Conservation (phyloP, 2,797 vertebrate species). For the Danio aesculapii region DNA sequence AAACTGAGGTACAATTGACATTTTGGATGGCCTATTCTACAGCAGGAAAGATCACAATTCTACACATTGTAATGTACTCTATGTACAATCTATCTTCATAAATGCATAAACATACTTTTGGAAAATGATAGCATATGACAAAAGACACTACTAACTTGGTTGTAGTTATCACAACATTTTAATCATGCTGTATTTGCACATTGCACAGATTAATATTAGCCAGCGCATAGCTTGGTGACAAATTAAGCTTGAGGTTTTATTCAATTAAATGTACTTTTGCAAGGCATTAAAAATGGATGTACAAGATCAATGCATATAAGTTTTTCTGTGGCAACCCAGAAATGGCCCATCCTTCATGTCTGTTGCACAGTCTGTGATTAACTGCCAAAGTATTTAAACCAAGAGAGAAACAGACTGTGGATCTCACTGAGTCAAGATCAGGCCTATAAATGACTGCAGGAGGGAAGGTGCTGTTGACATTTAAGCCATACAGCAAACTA, state of each 20-base stretch:
- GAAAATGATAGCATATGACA: not conserved
- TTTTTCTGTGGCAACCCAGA: not conserved
- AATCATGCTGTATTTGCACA: not conserved
- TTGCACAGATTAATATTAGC: not conserved
- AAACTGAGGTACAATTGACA: too few species aligned
- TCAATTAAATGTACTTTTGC: not conserved
- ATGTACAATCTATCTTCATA: not conserved
- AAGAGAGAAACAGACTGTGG: slow-evolving; percentile 40
- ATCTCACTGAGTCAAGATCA: not conserved
- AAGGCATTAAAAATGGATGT: not conserved
- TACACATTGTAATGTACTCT: too few species aligned
- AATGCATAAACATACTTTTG: not conserved
- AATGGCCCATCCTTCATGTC: slow-evolving; percentile 51
- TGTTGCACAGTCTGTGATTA: not conserved
- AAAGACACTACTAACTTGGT: not conserved
- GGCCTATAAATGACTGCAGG: slow-evolving; percentile 19
- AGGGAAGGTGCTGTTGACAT: slow-evolving; percentile 73
- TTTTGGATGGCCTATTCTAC: too few species aligned
- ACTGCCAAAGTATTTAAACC: not conserved
- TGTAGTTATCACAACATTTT: not conserved
- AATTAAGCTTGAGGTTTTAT: not conserved
- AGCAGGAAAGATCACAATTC: too few species aligned
- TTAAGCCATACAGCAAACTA: slow-evolving; percentile 69
- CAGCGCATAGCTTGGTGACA: not conserved
- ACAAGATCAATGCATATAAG: slow-evolving; percentile 50